Base-by-base conservation (phyloP, 2,888 invertebrate species). In the Troides helena region DNA sequence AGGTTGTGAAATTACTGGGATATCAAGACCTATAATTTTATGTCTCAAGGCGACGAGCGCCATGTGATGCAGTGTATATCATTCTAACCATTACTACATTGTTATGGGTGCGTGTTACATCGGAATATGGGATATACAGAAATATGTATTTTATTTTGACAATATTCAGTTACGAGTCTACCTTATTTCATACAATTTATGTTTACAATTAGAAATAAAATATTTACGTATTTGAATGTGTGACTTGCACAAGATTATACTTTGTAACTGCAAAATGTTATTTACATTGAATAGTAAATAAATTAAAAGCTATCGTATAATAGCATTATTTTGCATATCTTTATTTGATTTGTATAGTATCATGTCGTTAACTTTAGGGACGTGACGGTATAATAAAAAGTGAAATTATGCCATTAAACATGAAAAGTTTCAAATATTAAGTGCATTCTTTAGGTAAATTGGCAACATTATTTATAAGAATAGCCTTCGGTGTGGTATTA, bases 211-310 rank as follows among this genome's bases (percentile, higher is more conserved):
- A 30, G 23, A 18, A 63, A 25, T 21, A 57, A 57, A 57, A 57
- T 57, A 18, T n/a, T 7, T 10, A 57, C 21, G 8, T 57, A 21
- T 57, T 57, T 21, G 10, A 57, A 21, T 57, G 64, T 57, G 62
- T 77, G 74, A 74, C 74, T 70, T 72, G 43, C 73, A 76, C 72
- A 76, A 72, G 77, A 74, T 72, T 70, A 73, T 46, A 46, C 17
- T 23, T 58, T 23, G 8, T 39, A 14, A 21, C 1, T 18, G 46
- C 21, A 73, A 74, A 72, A 73, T 71, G 70, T 74, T 71, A 77
- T 80, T 78, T 73, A 72, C 78, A 78, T 80, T 77, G 74, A 78
- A 78, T 78, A 71, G 75, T 62, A 72, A 71, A 77, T 78, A 76
- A 72, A 76, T 79, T 75, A 74, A 68, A 68, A 65, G 8, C 10